A percentile compares a stretch with the other conserved stretches of the same genome.
phyloP scores from a whole-genome alignment of 2,888 invertebrate genomes.

The Meta bourneti region DNA sequence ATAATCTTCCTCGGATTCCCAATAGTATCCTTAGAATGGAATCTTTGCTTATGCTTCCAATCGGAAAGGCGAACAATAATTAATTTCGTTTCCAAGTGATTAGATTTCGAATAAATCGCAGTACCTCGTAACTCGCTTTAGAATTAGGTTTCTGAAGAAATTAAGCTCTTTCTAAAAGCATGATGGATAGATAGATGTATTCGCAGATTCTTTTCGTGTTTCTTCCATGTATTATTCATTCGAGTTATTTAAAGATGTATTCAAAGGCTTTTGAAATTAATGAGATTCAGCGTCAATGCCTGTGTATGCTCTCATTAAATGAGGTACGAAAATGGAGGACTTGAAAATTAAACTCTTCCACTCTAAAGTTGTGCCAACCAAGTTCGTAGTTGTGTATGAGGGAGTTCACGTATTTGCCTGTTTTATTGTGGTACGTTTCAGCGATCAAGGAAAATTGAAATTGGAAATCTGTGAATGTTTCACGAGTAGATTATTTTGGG shows the following conservation, averaged over 20 bases:
- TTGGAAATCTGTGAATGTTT: too few relatives aligned
- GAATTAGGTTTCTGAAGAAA: slow-evolving; percentile 3
- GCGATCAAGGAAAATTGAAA: too few relatives aligned
- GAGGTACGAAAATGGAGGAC: neutral
- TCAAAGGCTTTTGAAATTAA: neutral
- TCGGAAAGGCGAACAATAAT: slow-evolving; percentile 13
- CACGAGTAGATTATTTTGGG: too few relatives aligned
- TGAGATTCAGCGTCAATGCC: neutral
- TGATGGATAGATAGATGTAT: neutral
- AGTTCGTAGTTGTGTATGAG: too few relatives aligned
- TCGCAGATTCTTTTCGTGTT: neutral
- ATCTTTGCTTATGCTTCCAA: neutral
- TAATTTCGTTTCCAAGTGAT: slow-evolving; percentile 25
- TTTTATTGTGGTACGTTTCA: too few relatives aligned
- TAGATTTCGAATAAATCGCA: slow-evolving; percentile 3
- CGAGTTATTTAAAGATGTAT: neutral
- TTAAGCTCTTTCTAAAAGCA: slow-evolving; percentile 6
- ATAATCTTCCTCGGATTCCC: slow-evolving; percentile 17
- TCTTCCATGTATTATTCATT: neutral
- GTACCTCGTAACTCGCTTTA: neutral
- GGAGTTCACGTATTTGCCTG: too few relatives aligned
- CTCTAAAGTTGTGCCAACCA: too few relatives aligned
- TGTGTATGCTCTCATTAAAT: neutral
- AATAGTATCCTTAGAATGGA: neutral
- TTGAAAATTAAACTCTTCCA: too few relatives aligned